Percentiles rank a stretch among this genome's conserved stretches.
These are phyloP conservation scores for Montipora capricornis DNA, from an alignment of 64 coral and sea anemone species.

Conservation along the genomic window DNA sequence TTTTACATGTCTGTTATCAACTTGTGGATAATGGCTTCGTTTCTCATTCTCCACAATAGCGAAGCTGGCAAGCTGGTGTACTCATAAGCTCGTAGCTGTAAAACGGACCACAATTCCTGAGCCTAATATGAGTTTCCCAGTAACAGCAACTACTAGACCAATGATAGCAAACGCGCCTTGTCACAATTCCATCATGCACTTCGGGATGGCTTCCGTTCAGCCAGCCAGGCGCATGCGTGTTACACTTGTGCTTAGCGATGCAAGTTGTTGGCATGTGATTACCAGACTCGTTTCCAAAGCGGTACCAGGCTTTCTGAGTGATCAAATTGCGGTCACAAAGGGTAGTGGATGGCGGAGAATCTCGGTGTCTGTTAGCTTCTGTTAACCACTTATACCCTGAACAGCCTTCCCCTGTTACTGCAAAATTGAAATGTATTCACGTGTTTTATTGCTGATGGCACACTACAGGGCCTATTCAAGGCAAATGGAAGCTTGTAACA, in stretches of 20 bases:
- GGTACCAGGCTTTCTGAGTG: conserved; percentile 15
- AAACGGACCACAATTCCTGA: conserved; percentile 42
- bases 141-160: conserved; percentile 33
- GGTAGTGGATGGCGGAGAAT: not conserved
- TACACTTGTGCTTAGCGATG: not conserved
- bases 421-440: not conserved
- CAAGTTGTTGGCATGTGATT: conserved; percentile 12
- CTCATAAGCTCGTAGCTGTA: conserved; percentile 28
- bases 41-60: conserved; percentile 41
- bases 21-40: not conserved
- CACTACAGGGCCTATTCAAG: too few species aligned
- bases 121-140: conserved; percentile 14
- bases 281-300: conserved; percentile 12
- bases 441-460: too few species aligned
- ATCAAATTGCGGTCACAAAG: not conserved
- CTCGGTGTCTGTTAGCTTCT: conserved; percentile 2
- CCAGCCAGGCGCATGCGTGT: conserved; percentile 46
- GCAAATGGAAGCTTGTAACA: too few species aligned
- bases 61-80: not conserved
- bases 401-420: not conserved
- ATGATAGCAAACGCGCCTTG: conserved; percentile 45
- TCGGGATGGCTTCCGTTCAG: conserved; percentile 50
- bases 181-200: conserved; percentile 37
- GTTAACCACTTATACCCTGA: conserved; percentile 21
- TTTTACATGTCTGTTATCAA: too few species aligned